Percentiles rank a stretch among this genome's conserved stretches.
Conservation (phyloP, 1,140 invertebrate species). For the Maconellicoccus hirsutus region DNA sequence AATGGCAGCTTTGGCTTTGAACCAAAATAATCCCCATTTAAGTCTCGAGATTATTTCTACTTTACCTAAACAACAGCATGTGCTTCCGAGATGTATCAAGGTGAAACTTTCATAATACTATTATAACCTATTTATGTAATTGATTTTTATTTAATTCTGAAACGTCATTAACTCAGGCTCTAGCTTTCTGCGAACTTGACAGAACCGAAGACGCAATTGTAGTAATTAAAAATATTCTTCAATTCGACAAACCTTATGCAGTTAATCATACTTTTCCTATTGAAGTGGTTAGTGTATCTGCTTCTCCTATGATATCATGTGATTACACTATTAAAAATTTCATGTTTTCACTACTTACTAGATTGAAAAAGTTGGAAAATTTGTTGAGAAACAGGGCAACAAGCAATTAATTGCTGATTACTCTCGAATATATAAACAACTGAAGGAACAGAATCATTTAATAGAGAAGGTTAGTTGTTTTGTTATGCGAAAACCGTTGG, state of each 20-base stretch:
- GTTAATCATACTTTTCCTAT: slow-evolving; percentile 41
- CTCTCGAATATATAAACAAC: slow-evolving; percentile 35
- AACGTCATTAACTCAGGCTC: neutral
- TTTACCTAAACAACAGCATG: slow-evolving; percentile 43
- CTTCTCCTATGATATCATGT: neutral
- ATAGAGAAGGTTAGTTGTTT: slow-evolving; percentile 34
- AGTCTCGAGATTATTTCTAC: slow-evolving; percentile 50
- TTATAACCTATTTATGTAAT: no score
- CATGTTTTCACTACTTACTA: slow-evolving; percentile 29
- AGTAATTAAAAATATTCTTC: slow-evolving; percentile 44
- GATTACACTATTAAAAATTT: neutral
- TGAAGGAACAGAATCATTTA: slow-evolving; percentile 37
- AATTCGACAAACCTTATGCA: slow-evolving; percentile 39
- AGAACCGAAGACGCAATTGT: slow-evolving; percentile 51
- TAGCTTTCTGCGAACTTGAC: slow-evolving; percentile 45
- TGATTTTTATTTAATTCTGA: neutral
- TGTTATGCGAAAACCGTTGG: neutral
- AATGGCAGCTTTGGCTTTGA: slow-evolving; percentile 49
- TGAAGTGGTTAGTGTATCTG: slow-evolving; percentile 36
- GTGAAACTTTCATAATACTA: slow-evolving; percentile 34
- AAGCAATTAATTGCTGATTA: slow-evolving; percentile 37
- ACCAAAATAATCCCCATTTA: slow-evolving; percentile 50
- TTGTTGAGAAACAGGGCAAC: slow-evolving; percentile 33
- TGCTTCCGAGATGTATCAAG: slow-evolving; percentile 55
- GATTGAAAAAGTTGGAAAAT: slow-evolving; percentile 36